Evolutionary conservation across 2,888 invertebrate species (phyloP).

Genomic region (Pseudococcus jackbeardsleyi): DNA sequence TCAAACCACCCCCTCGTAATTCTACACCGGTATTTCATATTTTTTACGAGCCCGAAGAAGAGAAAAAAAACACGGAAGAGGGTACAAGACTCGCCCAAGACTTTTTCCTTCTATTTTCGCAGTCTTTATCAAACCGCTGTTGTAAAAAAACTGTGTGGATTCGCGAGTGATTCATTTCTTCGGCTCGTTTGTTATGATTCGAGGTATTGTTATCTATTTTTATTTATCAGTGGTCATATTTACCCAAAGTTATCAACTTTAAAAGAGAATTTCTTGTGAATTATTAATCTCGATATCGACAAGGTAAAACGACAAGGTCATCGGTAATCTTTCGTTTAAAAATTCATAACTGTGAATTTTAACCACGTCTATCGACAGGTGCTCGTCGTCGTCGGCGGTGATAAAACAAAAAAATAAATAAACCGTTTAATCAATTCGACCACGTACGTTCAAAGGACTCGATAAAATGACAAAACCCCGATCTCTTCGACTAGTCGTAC

Average conservation of each 20-base stretch:
- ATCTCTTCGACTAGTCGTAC: neutral
- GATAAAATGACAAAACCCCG: neutral
- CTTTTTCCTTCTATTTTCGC: neutral
- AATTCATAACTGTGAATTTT: slow-evolving; percentile 28
- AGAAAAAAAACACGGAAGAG: neutral
- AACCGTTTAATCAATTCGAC: neutral
- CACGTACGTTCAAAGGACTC: neutral
- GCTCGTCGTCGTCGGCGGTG: neutral
- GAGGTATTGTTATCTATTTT: neutral
- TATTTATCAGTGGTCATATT: neutral
- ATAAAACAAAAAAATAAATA: neutral
- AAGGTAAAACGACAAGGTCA: neutral
- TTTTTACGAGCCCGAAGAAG: neutral
- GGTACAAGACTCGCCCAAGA: neutral
- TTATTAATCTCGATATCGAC: neutral
- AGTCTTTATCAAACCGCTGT: neutral
- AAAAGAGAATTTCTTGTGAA: neutral
- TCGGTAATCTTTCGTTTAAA: neutral
- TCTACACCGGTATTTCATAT: neutral
- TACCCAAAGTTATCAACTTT: neutral
- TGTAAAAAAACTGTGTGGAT: neutral
- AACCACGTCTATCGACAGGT: neutral
- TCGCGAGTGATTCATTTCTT: neutral
- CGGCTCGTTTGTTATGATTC: neutral
- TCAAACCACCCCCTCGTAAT: neutral